Evolutionary conservation across 2,888 invertebrate species (phyloP), one percentile per base, ranked within the genome.

Genomic region (Pardosa pseudoannulata): DNA sequence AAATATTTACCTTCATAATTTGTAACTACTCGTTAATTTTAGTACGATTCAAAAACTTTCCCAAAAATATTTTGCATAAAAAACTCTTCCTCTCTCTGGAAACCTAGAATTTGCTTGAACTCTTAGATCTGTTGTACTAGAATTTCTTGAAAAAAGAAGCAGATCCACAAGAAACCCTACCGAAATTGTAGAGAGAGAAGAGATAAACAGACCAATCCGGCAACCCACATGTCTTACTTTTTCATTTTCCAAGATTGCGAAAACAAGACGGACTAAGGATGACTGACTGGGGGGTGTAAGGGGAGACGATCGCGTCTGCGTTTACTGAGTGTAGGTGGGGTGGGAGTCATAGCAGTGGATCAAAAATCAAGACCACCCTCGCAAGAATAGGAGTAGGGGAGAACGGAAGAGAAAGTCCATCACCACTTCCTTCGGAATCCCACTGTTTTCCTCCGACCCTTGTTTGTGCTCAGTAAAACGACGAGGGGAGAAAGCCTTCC

Each of bases 231-330:
- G 7, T 19, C 6, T 50, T 50, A 19, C 16, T n/a, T 50, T 50
- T 16, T 11, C 16, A 65, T 65, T 31, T 31, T 29, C 65, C 1
- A 65, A 65, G n/a, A 29, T 31, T 29, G 16, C 29, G 56, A 39
- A 68, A 23, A 23, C 50, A 6, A 19, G 39, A 75, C 16, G 29
- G 68, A 74, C 13, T 13, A 16, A 28, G 64, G 9, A 19, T 11
- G 31, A 46, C 39, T 73, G 72, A 79, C 64, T 41, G 46, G n/a
- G 46, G 2, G 27, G n/a, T 27, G 81, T 70, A 81, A 81, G 81
- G 81, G 81, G 81, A 81, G 81, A 81, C 74, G 81, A 74, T 56
- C 36, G 46, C 67, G 74, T 81, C 75, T 81, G 81, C 68, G 74
- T 39, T 72, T 65, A 62, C 46, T 6, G 23, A 56, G 23, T 23